Evolutionary conservation across 1,140 invertebrate genomes (phyloP), one percentile per base, ranked within the genome.

Genomic region (Aricia agestis): DNA sequence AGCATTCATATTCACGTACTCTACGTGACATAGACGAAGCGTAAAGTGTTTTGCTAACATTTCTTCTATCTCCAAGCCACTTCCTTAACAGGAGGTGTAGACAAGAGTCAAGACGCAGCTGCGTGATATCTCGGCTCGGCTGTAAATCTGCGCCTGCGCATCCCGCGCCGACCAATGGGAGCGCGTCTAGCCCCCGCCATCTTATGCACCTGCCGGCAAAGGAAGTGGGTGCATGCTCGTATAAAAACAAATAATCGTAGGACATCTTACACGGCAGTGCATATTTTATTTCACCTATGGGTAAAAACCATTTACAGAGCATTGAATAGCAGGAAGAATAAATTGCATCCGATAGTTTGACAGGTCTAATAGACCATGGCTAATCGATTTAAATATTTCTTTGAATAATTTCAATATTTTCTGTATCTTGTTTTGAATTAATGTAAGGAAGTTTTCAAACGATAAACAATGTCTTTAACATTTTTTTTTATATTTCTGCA

Each of bases 151-250:
- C 81, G 84, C 73, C 78, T 73, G 82, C 81, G 82, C 83, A 82
- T 83, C 80, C 72, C 69, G 69, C 57, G 25, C 67, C 78, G 67
- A 69, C 86, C 84, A 87, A 88, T 88, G 58, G 77, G 72, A 74
- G 70, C 65, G 70, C 79, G 73, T 61, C 78, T 74, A 73, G 72
- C 69, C 63, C 65, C 72, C 73, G 70, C 66, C 59, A 25, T 75
- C 77, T 78, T 76, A 73, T 78, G 82, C 88, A 88, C 86, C 86
- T 88, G 88, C 85, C 83, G 72, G 58, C 71, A 81, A 82, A 88
- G 88, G 88, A 90, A 89, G 85, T 78, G 74, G 73, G 73, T 72
- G 73, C 73, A 67, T 63, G 63, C 63, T 66, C 58, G 58, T 69
- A 36, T 69, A 63, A 41, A 58, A 69, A 52, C 45, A 52, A 52